Evolutionary conservation across 2,113 vertebrate species (phyloP).

Genomic region (Ammospiza nelsoni): DNA sequence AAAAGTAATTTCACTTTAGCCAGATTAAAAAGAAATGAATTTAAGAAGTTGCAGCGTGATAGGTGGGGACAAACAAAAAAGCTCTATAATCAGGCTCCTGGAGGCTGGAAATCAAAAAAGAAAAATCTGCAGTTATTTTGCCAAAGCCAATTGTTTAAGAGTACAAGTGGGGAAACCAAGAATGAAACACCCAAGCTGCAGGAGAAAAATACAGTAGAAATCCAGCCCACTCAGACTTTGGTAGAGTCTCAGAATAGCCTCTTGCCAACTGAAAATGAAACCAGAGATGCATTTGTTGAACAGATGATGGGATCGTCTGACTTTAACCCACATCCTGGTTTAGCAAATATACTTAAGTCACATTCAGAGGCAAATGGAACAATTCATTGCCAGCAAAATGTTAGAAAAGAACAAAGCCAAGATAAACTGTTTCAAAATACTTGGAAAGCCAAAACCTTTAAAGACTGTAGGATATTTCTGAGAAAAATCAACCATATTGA

Average conservation of each 20-base stretch:
- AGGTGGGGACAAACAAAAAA: conserved; percentile 70
- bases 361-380: conserved; percentile 67
- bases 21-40: conserved; percentile 75
- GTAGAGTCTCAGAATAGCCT: conserved; percentile 42
- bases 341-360: conserved; percentile 60
- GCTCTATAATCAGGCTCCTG: conserved; percentile 36
- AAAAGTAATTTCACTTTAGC: conserved; percentile 79
- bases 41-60: conserved; percentile 70
- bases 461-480: conserved; percentile 95
- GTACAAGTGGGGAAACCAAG: not conserved
- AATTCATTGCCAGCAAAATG: conserved; percentile 52
- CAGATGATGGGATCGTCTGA: conserved; percentile 57
- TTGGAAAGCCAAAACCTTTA: conserved; percentile 88
- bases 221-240: conserved; percentile 24
- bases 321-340: conserved; percentile 52
- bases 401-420: conserved; percentile 64
- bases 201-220: conserved; percentile 39
- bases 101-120: conserved; percentile 72
- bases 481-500: conserved; percentile 90
- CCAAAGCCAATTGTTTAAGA: conserved; percentile 71
- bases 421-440: conserved; percentile 80
- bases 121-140: conserved; percentile 74
- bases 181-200: conserved; percentile 27
- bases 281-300: conserved; percentile 61
- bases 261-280: conserved; percentile 56